Percentiles rank a stretch among this genome's conserved stretches.
Conservation (phyloP, 2,797 vertebrate genomes). For the Propithecus deckenii region DNA sequence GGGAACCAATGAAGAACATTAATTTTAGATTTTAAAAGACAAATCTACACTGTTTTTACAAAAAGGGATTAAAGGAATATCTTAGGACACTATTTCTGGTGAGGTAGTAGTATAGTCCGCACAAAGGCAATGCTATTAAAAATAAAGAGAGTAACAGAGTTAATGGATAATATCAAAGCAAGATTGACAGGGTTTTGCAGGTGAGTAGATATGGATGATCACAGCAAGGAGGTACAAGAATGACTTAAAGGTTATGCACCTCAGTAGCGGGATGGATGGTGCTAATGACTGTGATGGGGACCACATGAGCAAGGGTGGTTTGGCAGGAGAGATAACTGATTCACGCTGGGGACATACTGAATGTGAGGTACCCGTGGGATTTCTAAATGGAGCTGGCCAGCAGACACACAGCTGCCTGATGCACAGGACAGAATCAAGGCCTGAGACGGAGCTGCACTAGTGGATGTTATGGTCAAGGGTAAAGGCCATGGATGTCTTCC, state of each 20-base stretch:
- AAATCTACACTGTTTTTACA: neutral
- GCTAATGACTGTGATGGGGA: neutral
- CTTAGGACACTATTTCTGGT: neutral
- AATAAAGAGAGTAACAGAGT: neutral
- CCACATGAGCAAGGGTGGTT: neutral
- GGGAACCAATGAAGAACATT: neutral
- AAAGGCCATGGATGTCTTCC: neutral
- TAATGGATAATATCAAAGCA: neutral
- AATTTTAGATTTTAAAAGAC: neutral
- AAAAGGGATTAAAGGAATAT: neutral
- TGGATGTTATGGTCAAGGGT: neutral
- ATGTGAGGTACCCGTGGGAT: neutral
- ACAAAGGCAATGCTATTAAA: neutral
- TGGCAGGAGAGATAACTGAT: neutral
- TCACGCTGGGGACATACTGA: accelerated
- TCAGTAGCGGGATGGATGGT: neutral
- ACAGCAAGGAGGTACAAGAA: neutral
- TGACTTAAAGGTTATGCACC: neutral
- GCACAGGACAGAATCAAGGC: neutral
- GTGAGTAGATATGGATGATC: neutral
- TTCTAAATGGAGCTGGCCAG: neutral
- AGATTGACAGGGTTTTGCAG: neutral
- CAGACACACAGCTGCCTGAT: neutral
- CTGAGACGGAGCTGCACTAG: accelerated
- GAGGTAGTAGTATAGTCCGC: neutral